A percentile compares a stretch with the other conserved stretches of the same genome.
phyloP scores from a whole-genome alignment of 1,140 invertebrate species.

The Drosophila littoralis region DNA sequence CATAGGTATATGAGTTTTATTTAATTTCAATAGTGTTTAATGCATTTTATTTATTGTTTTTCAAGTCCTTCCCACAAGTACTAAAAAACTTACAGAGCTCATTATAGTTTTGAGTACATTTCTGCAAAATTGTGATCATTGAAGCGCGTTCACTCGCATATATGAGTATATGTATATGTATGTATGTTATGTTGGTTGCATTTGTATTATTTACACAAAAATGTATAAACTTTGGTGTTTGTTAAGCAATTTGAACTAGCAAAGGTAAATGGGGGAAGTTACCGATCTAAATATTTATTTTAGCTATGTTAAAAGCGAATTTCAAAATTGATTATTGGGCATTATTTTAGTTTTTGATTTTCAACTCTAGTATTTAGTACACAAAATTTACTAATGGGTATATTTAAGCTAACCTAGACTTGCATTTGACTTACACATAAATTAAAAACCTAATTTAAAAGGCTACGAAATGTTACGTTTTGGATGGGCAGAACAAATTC shows the following conservation, averaged over 20 bases:
- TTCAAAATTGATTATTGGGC: slow-evolving; percentile 37
- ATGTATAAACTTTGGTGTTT: slow-evolving; percentile 45
- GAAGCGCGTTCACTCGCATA: slow-evolving; percentile 23
- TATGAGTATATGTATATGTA: slow-evolving; percentile 15
- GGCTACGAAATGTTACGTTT: slow-evolving; percentile 52
- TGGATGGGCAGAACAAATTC: slow-evolving; percentile 52
- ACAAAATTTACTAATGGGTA: slow-evolving; percentile 59
- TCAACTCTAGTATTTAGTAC: slow-evolving; percentile 51
- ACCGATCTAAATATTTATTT: slow-evolving; percentile 53
- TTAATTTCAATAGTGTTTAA: slow-evolving; percentile 45
- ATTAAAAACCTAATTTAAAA: slow-evolving; percentile 63
- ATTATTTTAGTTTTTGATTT: slow-evolving; percentile 50
- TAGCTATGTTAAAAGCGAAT: slow-evolving; percentile 38
- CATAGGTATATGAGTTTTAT: neutral
- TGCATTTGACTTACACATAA: slow-evolving; percentile 47
- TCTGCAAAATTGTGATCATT: slow-evolving; percentile 28
- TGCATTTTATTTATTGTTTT: slow-evolving; percentile 61
- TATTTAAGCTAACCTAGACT: slow-evolving; percentile 62
- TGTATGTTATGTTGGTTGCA: slow-evolving; percentile 23
- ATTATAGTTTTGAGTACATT: slow-evolving; percentile 29
- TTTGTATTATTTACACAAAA: slow-evolving; percentile 57
- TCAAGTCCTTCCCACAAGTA: slow-evolving; percentile 55
- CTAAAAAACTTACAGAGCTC: slow-evolving; percentile 52
- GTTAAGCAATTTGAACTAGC: slow-evolving; percentile 52
- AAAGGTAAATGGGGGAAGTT: slow-evolving; percentile 23